A percentile compares a stretch with the other conserved stretches of the same genome.
Conservation (phyloP, 2,797 vertebrate species). For the Diglossa cyanea region DNA sequence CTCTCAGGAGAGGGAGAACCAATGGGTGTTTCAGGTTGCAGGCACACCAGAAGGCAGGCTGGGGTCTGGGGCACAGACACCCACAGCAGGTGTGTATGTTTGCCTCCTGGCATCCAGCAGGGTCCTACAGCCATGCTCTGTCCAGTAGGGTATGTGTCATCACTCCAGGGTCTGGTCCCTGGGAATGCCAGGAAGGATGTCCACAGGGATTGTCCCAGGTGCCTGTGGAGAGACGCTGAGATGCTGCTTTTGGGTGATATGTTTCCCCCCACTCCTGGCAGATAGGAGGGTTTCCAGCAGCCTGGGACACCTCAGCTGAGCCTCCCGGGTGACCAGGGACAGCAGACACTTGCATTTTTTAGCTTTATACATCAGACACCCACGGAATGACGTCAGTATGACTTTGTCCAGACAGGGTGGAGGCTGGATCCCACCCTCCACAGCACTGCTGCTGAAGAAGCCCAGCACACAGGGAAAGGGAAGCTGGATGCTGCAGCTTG, state of each 20-base stretch:
- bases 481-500: background rate
- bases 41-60: background rate
- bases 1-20: background rate
- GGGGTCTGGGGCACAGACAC: background rate
- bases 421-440: background rate
- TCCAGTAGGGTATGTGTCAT: background rate
- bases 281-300: background rate
- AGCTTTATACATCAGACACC: background rate
- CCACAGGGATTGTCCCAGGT: background rate
- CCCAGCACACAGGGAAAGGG: background rate
- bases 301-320: accelerated
- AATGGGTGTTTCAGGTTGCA: background rate
- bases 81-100: background rate
- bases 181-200: background rate
- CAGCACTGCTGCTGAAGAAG: background rate
- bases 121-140: background rate
- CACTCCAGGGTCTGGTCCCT: background rate
- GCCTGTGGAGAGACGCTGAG: background rate
- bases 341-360: background rate
- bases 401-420: accelerated
- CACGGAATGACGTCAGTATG: background rate
- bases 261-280: background rate
- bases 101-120: background rate
- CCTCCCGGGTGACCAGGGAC: accelerated
- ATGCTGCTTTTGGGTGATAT: background rate